A percentile compares a stretch with the other conserved stretches of the same genome.
Evolutionary conservation across 2,797 vertebrate species (phyloP).

Genomic region (Hypotaenidia philippensis): DNA sequence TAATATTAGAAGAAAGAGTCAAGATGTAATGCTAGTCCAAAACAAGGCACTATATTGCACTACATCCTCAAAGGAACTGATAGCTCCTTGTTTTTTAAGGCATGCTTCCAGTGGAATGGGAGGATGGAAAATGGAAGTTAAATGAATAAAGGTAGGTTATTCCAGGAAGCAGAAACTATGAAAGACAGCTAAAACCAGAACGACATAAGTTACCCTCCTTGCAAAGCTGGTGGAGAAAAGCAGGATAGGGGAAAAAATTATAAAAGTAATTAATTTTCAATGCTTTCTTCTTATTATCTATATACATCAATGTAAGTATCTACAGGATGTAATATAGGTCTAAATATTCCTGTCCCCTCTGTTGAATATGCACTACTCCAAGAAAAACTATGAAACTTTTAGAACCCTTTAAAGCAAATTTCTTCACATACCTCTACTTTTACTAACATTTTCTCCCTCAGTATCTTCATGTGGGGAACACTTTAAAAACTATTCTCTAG

Average conservation of each 20-base stretch:
- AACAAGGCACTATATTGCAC: background rate
- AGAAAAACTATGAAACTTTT: background rate
- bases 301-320: background rate
- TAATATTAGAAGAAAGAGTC: background rate
- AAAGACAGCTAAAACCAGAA: background rate
- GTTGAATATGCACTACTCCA: background rate
- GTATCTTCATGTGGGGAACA: background rate
- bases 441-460: background rate
- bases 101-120: background rate
- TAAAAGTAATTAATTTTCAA: background rate
- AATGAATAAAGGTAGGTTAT: background rate
- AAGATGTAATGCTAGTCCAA: background rate
- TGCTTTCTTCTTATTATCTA: background rate
- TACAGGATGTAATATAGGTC: background rate
- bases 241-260: background rate
- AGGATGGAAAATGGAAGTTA: background rate
- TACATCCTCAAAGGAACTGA: background rate
- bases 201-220: accelerated
- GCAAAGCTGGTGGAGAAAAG: background rate
- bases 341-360: background rate
- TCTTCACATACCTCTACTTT: background rate
- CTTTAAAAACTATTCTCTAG: background rate
- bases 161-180: background rate
- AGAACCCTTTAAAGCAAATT: background rate
- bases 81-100: background rate